Conservation (phyloP, 2,113 vertebrate species). For the Elephantulus edwardii region DNA sequence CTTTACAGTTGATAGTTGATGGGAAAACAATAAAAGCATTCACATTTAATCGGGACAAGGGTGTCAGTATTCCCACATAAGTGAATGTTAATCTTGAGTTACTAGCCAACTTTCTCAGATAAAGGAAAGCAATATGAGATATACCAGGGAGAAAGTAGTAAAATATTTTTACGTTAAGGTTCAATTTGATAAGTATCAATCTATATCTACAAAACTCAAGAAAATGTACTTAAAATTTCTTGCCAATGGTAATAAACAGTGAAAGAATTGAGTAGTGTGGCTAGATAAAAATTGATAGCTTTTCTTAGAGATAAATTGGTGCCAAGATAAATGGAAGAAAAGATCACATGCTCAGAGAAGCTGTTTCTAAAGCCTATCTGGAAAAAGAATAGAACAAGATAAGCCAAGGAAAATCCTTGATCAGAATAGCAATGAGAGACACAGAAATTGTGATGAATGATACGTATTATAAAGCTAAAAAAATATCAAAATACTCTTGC, state of each 20-base stretch:
- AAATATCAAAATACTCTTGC: not conserved
- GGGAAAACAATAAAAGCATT: not conserved
- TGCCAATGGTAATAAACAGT: not conserved
- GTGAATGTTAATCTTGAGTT: not conserved
- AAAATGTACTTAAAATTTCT: constrained; percentile 2
- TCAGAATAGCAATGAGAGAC: not conserved
- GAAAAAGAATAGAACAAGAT: constrained; percentile 3
- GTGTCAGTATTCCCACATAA: not conserved
- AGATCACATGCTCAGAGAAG: not conserved
- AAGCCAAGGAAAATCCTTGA: not conserved
- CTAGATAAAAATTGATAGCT: not conserved
- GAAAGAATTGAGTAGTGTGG: not conserved
- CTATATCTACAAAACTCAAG: constrained; percentile 2
- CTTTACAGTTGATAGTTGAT: not conserved
- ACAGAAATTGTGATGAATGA: not conserved
- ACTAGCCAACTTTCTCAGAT: not conserved
- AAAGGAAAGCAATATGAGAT: constrained; percentile 21
- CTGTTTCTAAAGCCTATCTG: not conserved
- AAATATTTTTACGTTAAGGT: too few species aligned
- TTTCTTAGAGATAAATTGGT: not conserved
- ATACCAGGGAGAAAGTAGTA: not conserved
- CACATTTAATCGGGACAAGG: not conserved
- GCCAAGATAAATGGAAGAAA: not conserved
- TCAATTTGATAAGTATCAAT: constrained; percentile 19
- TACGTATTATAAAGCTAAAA: not conserved